phyloP scores from a whole-genome alignment of 1,140 invertebrate genomes.

The Temnothorax longispinosus region DNA sequence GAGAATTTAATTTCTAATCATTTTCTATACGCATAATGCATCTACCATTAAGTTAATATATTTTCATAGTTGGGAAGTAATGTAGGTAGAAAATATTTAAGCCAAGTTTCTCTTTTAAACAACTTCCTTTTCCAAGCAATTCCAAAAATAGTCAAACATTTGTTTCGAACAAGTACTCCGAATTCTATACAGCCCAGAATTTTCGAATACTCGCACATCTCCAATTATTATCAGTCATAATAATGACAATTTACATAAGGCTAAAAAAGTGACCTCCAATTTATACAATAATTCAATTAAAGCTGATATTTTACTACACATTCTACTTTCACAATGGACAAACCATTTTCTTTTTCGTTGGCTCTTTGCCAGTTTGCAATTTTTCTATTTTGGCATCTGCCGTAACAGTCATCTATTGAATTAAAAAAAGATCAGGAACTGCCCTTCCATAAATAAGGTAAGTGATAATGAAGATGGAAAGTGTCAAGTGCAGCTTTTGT shows the following conservation, averaged over 20 bases:
- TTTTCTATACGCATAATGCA: neutral
- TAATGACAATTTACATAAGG: constrained; percentile 49
- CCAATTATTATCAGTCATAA: constrained; percentile 61
- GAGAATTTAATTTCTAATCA: constrained; percentile 19
- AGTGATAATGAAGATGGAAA: constrained; percentile 61
- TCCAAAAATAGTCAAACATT: constrained; percentile 44
- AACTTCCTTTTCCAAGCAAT: constrained; percentile 14
- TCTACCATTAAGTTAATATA: constrained; percentile 12
- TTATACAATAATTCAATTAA: constrained; percentile 74
- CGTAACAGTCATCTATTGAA: constrained; percentile 65
- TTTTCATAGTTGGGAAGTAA: neutral
- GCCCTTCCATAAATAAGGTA: constrained; percentile 66
- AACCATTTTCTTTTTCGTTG: constrained; percentile 58
- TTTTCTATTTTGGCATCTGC: constrained; percentile 70
- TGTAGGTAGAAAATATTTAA: constrained; percentile 48
- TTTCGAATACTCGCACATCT: constrained; percentile 57
- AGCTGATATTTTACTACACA: constrained; percentile 72
- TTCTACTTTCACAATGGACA: constrained; percentile 70
- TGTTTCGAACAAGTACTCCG: constrained; percentile 9
- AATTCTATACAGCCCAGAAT: neutral
- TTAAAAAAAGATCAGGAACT: constrained; percentile 67
- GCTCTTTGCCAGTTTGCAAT: constrained; percentile 61
- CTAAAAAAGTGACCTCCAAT: constrained; percentile 66
- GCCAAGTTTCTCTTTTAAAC: constrained; percentile 18
- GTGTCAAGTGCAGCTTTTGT: constrained; percentile 60